A percentile compares a stretch with the other conserved stretches of the same genome.
Evolutionary conservation across 1,140 invertebrate genomes (phyloP).

Genomic region (Drosophila sulfurigaster): DNA sequence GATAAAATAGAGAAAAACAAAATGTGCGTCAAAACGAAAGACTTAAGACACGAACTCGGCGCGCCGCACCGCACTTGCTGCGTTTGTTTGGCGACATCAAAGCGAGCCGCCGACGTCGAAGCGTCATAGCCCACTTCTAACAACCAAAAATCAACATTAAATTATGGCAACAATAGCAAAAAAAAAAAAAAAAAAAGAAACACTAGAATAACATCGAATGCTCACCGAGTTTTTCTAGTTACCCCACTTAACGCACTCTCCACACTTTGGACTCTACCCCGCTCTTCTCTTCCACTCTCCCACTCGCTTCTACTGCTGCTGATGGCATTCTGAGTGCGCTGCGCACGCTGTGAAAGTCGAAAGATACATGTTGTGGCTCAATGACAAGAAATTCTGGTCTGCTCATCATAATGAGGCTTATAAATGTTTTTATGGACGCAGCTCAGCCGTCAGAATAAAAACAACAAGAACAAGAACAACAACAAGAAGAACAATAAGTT

Average conservation of each 20-base stretch:
- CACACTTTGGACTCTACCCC: neutral
- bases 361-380: conserved; percentile 47
- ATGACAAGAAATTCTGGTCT: conserved; percentile 83
- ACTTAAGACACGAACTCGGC: conserved; percentile 71
- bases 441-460: conserved; percentile 64
- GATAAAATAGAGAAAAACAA: neutral
- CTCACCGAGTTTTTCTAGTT: conserved; percentile 51
- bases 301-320: neutral
- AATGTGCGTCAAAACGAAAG: conserved; percentile 57
- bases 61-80: conserved; percentile 67
- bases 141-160: conserved; percentile 78
- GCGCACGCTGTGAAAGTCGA: conserved; percentile 74
- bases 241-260: neutral
- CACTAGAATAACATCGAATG: conserved; percentile 36
- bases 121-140: conserved; percentile 74
- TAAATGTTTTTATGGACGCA: conserved; percentile 79
- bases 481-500: conserved; percentile 48
- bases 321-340: conserved; percentile 49
- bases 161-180: conserved; percentile 77
- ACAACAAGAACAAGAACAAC: conserved; percentile 47
- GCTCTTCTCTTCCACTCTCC: neutral
- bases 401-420: conserved; percentile 76
- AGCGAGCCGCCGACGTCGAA: conserved; percentile 36
- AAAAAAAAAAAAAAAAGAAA: conserved; percentile 33
- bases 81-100: conserved; percentile 52